A percentile compares a stretch with the other conserved stretches of the same genome.
phyloP scores from a whole-genome alignment of 2,113 vertebrate genomes.

The Cricetomys ansorgei region DNA sequence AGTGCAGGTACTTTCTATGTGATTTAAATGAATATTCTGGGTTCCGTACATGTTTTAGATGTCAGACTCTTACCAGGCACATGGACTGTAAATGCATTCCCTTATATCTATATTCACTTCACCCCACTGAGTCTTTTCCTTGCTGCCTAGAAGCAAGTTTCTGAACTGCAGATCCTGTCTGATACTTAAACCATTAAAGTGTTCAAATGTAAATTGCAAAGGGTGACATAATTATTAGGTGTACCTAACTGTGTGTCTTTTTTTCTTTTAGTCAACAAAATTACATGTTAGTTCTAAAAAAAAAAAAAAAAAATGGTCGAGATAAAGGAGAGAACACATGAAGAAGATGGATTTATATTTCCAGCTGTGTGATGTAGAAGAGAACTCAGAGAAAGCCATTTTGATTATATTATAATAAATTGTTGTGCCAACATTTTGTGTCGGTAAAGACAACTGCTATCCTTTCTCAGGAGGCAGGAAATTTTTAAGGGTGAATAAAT shows the following conservation, averaged over 20 bases:
- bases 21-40: neutral
- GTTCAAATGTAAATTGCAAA: neutral
- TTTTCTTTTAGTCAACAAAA: slow-evolving; percentile 12
- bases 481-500: neutral
- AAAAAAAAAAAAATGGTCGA: neutral
- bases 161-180: neutral
- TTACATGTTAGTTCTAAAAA: neutral
- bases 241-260: neutral
- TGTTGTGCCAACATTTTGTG: neutral
- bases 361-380: neutral
- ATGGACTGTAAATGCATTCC: neutral
- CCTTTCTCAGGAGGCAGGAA: neutral
- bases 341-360: slow-evolving; percentile 1
- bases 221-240: neutral
- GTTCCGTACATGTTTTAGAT: neutral
- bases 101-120: neutral
- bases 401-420: neutral
- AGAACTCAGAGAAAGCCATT: neutral
- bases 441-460: neutral
- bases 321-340: neutral
- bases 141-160: neutral
- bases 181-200: neutral
- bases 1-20: neutral
- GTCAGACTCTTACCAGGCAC: neutral
- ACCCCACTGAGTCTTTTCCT: neutral